phyloP scores from a whole-genome alignment of 2,113 vertebrate species.

The Rallus limicola region DNA sequence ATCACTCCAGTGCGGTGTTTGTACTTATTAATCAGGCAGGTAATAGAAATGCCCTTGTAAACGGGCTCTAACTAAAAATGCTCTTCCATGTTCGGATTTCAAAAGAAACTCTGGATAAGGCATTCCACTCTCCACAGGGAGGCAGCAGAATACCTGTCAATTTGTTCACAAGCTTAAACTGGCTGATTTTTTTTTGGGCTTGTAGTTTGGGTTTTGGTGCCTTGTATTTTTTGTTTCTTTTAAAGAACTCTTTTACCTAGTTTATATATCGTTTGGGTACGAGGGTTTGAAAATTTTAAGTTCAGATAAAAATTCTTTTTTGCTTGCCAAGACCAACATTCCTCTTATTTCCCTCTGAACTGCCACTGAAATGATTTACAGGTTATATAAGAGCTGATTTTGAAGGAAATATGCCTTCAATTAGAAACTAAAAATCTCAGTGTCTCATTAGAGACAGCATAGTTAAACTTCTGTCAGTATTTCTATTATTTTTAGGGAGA shows the following conservation, averaged over 20 bases:
- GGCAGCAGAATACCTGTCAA: slow-evolving; percentile 61
- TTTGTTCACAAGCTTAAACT: not conserved
- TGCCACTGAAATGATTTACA: slow-evolving; percentile 51
- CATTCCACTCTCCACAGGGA: slow-evolving; percentile 58
- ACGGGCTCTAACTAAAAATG: not conserved
- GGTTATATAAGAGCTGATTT: not conserved
- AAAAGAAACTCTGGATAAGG: not conserved
- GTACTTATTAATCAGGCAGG: not conserved
- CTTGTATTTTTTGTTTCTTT: not conserved
- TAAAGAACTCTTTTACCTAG: not conserved
- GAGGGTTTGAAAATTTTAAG: slow-evolving; percentile 25
- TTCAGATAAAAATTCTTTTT: slow-evolving; percentile 36
- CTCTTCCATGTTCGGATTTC: not conserved
- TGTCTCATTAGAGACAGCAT: slow-evolving; percentile 6
- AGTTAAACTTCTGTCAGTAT: slow-evolving; percentile 5
- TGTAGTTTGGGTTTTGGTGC: no score
- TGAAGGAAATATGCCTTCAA: slow-evolving; percentile 61
- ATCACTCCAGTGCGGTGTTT: not conserved
- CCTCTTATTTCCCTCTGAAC: slow-evolving; percentile 23
- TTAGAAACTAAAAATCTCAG: slow-evolving; percentile 42
- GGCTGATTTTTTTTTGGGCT: not conserved
- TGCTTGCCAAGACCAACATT: slow-evolving; percentile 44
- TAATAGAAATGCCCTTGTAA: not conserved
- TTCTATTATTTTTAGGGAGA: slow-evolving; percentile 37
- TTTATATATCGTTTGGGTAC: not conserved